A percentile compares a stretch with the other conserved stretches of the same genome.
These are phyloP conservation scores for Anarrhichthys ocellatus DNA, from an alignment of 2,113 vertebrate genomes.

Conservation along the genomic window DNA sequence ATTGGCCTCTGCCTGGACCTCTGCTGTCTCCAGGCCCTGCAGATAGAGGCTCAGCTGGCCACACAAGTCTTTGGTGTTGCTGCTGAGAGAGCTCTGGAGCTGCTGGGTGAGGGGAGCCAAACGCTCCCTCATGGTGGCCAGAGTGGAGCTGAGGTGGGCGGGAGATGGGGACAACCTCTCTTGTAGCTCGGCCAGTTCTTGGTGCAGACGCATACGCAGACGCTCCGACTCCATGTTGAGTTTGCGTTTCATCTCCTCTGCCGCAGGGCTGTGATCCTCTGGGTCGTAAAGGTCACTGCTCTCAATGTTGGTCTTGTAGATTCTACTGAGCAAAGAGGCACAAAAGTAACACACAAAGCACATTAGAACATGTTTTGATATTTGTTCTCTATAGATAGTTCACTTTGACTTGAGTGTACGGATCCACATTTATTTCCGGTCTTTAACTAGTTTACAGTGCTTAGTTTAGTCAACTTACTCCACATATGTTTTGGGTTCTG, in stretches of 20 bases:
- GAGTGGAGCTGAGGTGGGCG: constrained; percentile 66
- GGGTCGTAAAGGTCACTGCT: constrained; percentile 75
- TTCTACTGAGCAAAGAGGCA: constrained; percentile 59
- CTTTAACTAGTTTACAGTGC: background rate
- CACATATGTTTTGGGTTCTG: constrained; percentile 74
- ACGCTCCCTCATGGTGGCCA: constrained; percentile 84
- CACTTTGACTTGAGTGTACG: background rate
- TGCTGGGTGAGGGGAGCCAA: constrained; percentile 81
- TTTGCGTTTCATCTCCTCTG: constrained; percentile 57
- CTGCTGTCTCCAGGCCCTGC: constrained; percentile 64
- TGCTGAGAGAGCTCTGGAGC: constrained; percentile 84
- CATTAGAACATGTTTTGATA: background rate
- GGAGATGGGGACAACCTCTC: constrained; percentile 83
- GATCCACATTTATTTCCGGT: background rate
- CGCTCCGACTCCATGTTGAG: constrained; percentile 77
- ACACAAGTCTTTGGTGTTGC: constrained; percentile 84
- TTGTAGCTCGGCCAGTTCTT: constrained; percentile 86
- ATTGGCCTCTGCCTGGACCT: constrained; percentile 65
- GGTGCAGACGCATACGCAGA: constrained; percentile 81
- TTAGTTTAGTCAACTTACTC: constrained; percentile 68
- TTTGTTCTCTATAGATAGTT: background rate
- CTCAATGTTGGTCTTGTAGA: constrained; percentile 85
- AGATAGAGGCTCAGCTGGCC: constrained; percentile 77
- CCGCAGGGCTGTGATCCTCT: constrained; percentile 75
- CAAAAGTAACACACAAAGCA: too few relatives aligned